phyloP scores from a whole-genome alignment of 1,140 invertebrate species.

The Papilio machaon region DNA sequence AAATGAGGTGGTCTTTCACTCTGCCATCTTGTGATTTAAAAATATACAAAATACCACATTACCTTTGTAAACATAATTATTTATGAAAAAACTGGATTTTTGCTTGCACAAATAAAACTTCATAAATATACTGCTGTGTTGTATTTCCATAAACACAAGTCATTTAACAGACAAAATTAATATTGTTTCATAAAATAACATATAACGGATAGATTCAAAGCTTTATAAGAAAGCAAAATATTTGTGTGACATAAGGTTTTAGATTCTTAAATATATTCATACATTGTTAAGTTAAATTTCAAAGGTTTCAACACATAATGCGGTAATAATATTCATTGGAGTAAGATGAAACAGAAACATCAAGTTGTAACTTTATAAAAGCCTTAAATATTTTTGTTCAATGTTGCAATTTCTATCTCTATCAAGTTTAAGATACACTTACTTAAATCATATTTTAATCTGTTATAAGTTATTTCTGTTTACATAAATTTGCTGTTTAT shows the following conservation, averaged over 20 bases:
- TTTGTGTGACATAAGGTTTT: no score
- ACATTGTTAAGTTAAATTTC: no score
- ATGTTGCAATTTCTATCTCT: background rate
- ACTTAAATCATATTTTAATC: background rate
- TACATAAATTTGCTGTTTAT: background rate
- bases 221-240: background rate
- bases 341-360: background rate
- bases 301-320: no score
- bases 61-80: no score
- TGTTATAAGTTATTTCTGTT: background rate
- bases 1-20: no score
- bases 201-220: background rate
- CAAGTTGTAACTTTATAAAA: background rate
- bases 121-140: background rate
- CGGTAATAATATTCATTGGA: background rate
- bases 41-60: no score
- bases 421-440: background rate
- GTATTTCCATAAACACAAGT: slow-evolving; percentile 11
- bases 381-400: background rate
- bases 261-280: no score
- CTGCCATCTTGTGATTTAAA: background rate
- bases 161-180: background rate
- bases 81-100: background rate
- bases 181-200: background rate
- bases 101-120: background rate